Evolutionary conservation across 2,797 vertebrate species (phyloP), one percentile per base, ranked within the genome.

Genomic region (Passerculus sandwichensis): DNA sequence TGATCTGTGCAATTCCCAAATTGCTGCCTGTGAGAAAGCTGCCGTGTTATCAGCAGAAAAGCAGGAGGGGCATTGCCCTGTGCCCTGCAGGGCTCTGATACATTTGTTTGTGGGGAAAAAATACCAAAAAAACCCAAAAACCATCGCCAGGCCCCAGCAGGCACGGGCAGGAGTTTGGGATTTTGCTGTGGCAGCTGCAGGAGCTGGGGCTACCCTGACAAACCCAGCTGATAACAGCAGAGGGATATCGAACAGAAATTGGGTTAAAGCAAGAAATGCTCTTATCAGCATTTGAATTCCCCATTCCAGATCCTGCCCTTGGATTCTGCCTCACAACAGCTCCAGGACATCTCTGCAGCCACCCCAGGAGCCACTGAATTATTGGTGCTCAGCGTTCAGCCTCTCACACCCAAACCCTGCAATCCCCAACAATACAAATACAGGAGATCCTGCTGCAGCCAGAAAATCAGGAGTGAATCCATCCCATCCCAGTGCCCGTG

Each of bases 1-100:
- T 59, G 11, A 89, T 85, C 73, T 76, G 16, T 67, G 54, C 76
- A 92, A 94, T 81, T 92, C 93, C 80, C 88, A 66, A n/a, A 67
- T 89, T 72, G 45, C 51, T 88, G 44, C 36, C 70, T 50, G 2
- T 10, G 38, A 69, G 71, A 85, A 94, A 70, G n/a, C 71, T 81
- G 10, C 6, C 16, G 1, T 0, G 53, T 71, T 95, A 76, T 87
- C 85, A 81, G 36, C 85, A 60, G 85, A 23, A 64, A 72, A 32
- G 2, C 80, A 70, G 62, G 59, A 10, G 0, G 42, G 65, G 48
- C 54, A 32, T 3, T 48, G 84, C 67, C 53, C 81, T 15, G 47
- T 40, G 89, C 17, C 80, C 74, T 34, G 36, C 40, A 48, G 36
- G 56, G 77, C 19, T 29, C 56, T 59, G 85, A 75, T 5, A 18